Base-by-base conservation (phyloP, 2,888 invertebrate species). In the Dryocosmus kuriphilus region DNA sequence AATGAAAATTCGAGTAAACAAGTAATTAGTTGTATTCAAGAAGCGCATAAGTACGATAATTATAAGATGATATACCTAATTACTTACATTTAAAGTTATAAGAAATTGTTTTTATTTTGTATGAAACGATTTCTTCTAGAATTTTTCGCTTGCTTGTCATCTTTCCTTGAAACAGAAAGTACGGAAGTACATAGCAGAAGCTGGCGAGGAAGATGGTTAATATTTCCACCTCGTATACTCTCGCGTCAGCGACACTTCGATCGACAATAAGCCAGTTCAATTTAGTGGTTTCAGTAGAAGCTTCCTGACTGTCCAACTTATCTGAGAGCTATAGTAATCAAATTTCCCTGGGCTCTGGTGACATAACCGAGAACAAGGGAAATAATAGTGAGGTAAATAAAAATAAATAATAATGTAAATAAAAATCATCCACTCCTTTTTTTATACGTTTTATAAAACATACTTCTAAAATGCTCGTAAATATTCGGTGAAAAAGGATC, bases 251-350 rank as follows among this genome's bases (percentile, higher is more conserved):
- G 65, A 65, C 41, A 65, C 38, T 65, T 65, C 41, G 7, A 65
- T 65, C 65, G 41, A 46, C 41, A 65, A 65, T 65, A 65, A 65
- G 65, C 27, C 65, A 41, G 65, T 65, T 65, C 24, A 65, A 19
- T 65, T 65, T 65, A 41, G 22, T 27, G 41, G 65, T 46, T 65
- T 65, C 19, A 46, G 41, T 65, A 41, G 41, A 24, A 65, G 41
- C 24, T 41, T 65, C 41, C 41, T 65, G 63, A 41, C 41, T 65
- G 22, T 41, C 27, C 19, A 65, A 67, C 46, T 67, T 67, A 46
- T 67, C 71, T 30, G n/a, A 51, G n/a, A 30, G 46, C 30, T 4
- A n/a, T n/a, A 71, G 30, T 67, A 67, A 65, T 46, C 46, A 46
- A 67, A 67, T 51, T 67, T 67, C 30, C 24, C 41, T n/a, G 41